A percentile compares a stretch with the other conserved stretches of the same genome.
These are phyloP conservation scores for Cecidostiba fungosa DNA, from an alignment of 2,888 invertebrate genomes.

Conservation along the genomic window DNA sequence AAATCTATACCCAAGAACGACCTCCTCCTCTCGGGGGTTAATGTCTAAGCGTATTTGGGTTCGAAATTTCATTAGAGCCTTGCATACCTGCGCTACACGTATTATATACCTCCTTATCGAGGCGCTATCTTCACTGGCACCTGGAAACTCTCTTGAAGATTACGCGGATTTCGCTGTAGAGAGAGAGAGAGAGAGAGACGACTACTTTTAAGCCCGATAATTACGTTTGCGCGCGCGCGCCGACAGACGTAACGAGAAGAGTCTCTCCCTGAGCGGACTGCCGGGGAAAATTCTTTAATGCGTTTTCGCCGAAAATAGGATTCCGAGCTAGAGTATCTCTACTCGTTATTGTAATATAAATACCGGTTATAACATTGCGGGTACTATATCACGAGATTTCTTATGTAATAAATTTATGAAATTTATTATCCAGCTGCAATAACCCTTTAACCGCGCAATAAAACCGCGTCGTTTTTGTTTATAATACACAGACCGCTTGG, in stretches of 20 bases:
- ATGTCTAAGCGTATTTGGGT: slow-evolving; percentile 41
- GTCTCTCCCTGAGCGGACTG: background rate
- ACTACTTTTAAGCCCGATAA: slow-evolving; percentile 22
- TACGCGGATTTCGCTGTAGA: slow-evolving; percentile 19
- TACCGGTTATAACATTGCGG: too few species aligned
- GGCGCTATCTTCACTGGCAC: background rate
- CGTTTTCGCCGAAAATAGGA: slow-evolving; percentile 7
- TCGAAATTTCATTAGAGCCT: slow-evolving; percentile 36
- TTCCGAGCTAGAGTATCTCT: background rate
- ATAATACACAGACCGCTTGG: too few species aligned
- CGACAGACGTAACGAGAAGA: background rate
- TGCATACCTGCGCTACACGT: slow-evolving; percentile 7
- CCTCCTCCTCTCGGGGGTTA: background rate
- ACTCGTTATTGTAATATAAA: background rate
- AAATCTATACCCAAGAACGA: background rate
- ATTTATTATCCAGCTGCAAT: too few species aligned
- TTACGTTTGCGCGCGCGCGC: slow-evolving; percentile 7
- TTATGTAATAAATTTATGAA: too few species aligned
- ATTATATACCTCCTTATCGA: background rate
- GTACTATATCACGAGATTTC: too few species aligned
- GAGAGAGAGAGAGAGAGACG: background rate
- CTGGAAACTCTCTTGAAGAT: slow-evolving; percentile 26
- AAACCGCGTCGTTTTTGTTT: too few species aligned
- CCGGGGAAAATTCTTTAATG: background rate
- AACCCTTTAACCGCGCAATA: too few species aligned